Base-by-base conservation (phyloP, 2,888 invertebrate species). In the Drosophila barbarae region DNA sequence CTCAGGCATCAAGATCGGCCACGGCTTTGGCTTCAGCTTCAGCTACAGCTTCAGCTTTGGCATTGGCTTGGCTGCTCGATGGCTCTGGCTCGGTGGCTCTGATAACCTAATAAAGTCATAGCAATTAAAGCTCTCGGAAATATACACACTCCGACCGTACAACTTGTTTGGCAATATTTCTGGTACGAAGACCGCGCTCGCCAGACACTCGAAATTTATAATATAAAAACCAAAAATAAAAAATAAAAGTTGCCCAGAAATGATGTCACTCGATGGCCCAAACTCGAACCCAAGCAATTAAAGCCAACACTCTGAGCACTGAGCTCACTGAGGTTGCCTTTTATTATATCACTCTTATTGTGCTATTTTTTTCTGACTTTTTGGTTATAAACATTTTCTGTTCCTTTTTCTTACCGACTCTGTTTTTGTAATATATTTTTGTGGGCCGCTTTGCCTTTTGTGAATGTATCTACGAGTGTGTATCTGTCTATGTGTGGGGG, bases 71-170 rank as follows among this genome's bases (percentile, higher is more conserved):
- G 44, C 39, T 28, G 49, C 15, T 23, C 35, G 34, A 34, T 36
- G 49, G 42, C 61, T 51, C 65, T 12, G 39, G 21, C 21, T 51
- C 66, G 13, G 39, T 51, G 51, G 60, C 57, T 71, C 74, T 83
- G 81, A 77, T 77, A 81, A 80, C 83, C 83, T 81, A 83, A 81
- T 81, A 81, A 81, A 81, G 84, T 76, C 81, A 83, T 78, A 74
- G 76, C 81, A 81, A 81, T 81, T 83, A 80, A 77, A 72, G 64
- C 69, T 60, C 71, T 77, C 71, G 59, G 65, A 57, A 51, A 64
- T 67, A 41, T 63, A 60, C 36, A 59, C 50, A 66, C 69, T 68
- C 47, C 59, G 63, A 57, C 59, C 63, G 66, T 71, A 72, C 82
- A 78, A 81, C 77, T 79, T 82, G 80, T 82, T 77, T 77, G 73